These are phyloP conservation scores for Halichondria panicea DNA, from an alignment of 37 sponge, comb jelly and placozoan genomes.

Conservation along the genomic window DNA sequence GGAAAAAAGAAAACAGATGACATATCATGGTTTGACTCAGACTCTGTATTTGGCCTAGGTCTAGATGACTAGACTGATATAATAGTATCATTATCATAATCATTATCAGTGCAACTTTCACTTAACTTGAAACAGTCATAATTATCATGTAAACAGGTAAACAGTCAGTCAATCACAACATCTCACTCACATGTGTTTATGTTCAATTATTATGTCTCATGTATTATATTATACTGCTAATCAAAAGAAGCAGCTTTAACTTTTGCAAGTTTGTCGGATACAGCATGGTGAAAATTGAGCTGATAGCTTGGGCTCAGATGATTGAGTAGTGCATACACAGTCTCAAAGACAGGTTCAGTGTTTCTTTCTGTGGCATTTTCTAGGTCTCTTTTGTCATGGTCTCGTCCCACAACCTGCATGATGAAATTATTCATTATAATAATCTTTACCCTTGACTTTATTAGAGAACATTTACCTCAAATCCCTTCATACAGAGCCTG, in stretches of 20 bases:
- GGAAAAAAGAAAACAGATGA: constrained; percentile 4
- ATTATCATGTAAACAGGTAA: background rate
- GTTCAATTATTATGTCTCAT: too few species aligned
- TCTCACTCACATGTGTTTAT: too few species aligned
- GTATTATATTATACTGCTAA: too few species aligned
- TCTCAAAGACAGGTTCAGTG: constrained; percentile 29
- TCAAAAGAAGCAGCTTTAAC: background rate
- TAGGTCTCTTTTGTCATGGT: constrained; percentile 24
- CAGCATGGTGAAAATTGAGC: constrained; percentile 4
- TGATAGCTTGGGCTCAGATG: constrained; percentile 53
- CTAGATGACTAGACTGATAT: constrained; percentile 42
- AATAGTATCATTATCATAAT: background rate
- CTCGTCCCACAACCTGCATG: constrained; percentile 37
- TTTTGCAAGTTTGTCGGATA: constrained; percentile 15
- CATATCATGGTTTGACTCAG: constrained; percentile 83
- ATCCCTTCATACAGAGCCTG: constrained; percentile 29
- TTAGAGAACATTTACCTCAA: constrained; percentile 28
- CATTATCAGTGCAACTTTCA: background rate
- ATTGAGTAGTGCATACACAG: constrained; percentile 57
- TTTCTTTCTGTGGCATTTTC: background rate
- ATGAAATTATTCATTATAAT: background rate
- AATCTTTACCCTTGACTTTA: background rate
- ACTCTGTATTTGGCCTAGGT: constrained; percentile 70
- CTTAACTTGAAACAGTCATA: background rate
- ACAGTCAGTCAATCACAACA: too few species aligned